Base-by-base conservation (phyloP, 2,888 invertebrate genomes). In the Camptogramma bilineatum region DNA sequence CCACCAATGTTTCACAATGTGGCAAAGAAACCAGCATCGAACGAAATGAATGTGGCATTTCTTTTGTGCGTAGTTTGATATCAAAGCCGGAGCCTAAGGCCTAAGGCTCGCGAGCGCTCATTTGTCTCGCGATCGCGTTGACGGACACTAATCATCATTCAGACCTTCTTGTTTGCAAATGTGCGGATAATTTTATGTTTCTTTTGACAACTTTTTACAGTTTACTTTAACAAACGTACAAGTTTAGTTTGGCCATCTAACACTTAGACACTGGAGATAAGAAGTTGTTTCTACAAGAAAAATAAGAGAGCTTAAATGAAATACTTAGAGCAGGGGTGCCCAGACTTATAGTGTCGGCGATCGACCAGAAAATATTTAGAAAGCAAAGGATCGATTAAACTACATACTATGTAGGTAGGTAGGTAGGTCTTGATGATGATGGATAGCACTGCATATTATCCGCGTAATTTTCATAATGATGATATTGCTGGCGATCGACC, bases 21-120 rank as follows among this genome's bases (percentile, higher is more conserved):
- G 24, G 18, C 56, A 16, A 42, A 18, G 52, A 58, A 70, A 54
- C 65, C 64, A 57, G 73, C 70, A 70, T 70, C 66, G 68, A 77
- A 75, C 66, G 68, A 77, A 75, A 73, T 71, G 70, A 71, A 72
- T 72, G 73, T 76, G 78, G 72, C 76, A 77, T 78, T 76, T 77
- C 80, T 78, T 82, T 83, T 83, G 80, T 83, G 84, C 78, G 80
- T 80, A 77, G 77, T 79, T 75, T 76, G 70, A 76, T 77, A 75
- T 74, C 71, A 73, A 53, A 72, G 79, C 76, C 70, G 68, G 66
- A 69, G 62, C 61, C 69, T n/a, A n/a, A n/a, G n/a, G 62, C 48
- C 53, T 24, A 52, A 18, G 47, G 58, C 68, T 62, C 52, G 67
- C 73, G 68, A 71, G 62, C 58, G 21, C 62, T 70, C 68, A 81